These are phyloP conservation scores for Homarus americanus DNA, from an alignment of 1,140 invertebrate species.

Conservation along the genomic window DNA sequence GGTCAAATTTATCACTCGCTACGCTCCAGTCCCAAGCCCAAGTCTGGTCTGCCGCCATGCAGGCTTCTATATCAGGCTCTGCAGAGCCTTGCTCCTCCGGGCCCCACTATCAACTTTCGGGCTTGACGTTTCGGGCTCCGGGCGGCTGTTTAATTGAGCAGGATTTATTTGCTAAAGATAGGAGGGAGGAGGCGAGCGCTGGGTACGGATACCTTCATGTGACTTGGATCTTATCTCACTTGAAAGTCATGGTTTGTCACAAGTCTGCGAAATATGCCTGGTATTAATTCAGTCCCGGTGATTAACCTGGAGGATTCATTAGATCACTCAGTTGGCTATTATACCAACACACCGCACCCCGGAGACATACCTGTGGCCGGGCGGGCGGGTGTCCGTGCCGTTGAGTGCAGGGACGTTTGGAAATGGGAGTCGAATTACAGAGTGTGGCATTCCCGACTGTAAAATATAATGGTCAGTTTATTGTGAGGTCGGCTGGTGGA, in stretches of 20 bases:
- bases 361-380: not conserved
- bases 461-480: conserved; percentile 10
- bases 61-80: too few relatives aligned
- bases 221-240: conserved; percentile 52
- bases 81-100: not conserved
- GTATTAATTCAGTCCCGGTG: not conserved
- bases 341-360: not conserved
- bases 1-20: conserved; percentile 61
- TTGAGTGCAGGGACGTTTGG: conserved; percentile 6
- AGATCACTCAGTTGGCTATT: conserved; percentile 20
- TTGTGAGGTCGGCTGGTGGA: not conserved
- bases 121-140: conserved; percentile 9
- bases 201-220: conserved; percentile 43
- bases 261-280: conserved; percentile 28
- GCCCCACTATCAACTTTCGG: conserved; percentile 11
- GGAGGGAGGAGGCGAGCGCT: conserved; percentile 4
- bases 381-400: not conserved
- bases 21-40: conserved; percentile 28
- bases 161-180: conserved; percentile 41
- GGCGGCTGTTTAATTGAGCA: conserved; percentile 42
- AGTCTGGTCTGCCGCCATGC: conserved; percentile 48
- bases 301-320: conserved; percentile 28
- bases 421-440: conserved; percentile 52
- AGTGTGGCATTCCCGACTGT: conserved; percentile 7
- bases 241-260: conserved; percentile 22